Conservation (phyloP, 2,888 invertebrate genomes). For the Malthinus flaveolus region DNA sequence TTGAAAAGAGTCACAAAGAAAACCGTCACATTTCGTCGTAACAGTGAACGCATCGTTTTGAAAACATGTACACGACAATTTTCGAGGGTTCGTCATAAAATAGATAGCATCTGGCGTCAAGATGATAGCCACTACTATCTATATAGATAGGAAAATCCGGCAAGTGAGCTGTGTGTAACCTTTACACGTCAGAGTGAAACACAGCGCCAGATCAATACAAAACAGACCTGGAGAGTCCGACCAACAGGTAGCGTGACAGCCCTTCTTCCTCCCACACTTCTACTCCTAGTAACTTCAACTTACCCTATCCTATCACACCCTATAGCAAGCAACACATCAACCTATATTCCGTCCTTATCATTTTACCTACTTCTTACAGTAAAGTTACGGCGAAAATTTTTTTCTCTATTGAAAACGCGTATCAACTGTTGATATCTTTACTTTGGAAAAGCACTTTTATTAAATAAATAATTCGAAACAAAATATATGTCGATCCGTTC, state of each 20-base stretch:
- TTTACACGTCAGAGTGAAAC: constrained; percentile 40
- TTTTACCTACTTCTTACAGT: constrained; percentile 19
- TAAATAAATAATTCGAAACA: too few species aligned
- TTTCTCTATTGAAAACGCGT: constrained; percentile 15
- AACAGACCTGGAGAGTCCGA: constrained; percentile 44
- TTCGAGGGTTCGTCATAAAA: constrained; percentile 12
- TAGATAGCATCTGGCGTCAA: constrained; percentile 14
- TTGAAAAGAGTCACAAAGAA: constrained; percentile 4
- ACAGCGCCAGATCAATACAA: constrained; percentile 42
- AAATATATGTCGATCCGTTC: too few species aligned
- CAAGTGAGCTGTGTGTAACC: constrained; percentile 41
- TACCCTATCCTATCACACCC: constrained; percentile 20
- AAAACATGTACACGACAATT: constrained; percentile 6
- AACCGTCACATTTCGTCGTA: constrained; percentile 1
- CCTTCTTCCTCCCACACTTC: constrained; percentile 29
- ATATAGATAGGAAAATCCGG: constrained; percentile 32
- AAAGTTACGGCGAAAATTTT: constrained; percentile 1
- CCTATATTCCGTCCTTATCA: constrained; percentile 27
- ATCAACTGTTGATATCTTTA: constrained; percentile 31
- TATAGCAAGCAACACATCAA: constrained; percentile 19
- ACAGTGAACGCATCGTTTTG: background rate
- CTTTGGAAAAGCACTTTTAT: background rate
- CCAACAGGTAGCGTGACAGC: constrained; percentile 48
- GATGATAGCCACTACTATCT: constrained; percentile 19
- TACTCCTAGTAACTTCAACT: constrained; percentile 22